Evolutionary conservation across 2,113 vertebrate species (phyloP).

Genomic region (Mirounga angustirostris): DNA sequence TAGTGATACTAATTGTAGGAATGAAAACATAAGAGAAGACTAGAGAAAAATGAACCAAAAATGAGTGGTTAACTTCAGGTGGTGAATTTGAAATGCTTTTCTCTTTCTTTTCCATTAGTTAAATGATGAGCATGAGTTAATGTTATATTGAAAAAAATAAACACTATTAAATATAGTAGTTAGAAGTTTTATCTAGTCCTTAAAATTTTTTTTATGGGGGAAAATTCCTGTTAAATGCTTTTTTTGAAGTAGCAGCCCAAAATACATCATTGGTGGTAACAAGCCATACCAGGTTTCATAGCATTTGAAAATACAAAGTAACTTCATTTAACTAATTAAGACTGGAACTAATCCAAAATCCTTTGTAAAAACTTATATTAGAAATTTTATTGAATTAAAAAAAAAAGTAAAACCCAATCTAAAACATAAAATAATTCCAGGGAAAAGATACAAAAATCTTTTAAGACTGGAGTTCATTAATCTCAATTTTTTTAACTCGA

Average conservation of each 20-base stretch:
- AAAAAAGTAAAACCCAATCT: background rate
- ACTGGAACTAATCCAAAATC: background rate
- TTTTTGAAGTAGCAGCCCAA: background rate
- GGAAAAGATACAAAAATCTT: background rate
- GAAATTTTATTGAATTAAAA: background rate
- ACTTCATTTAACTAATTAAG: background rate
- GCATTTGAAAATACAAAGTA: background rate
- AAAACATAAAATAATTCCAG: constrained; percentile 42
- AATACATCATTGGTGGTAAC: background rate
- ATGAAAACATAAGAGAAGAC: background rate
- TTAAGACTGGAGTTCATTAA: background rate
- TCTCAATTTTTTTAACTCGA: background rate
- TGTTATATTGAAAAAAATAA: background rate
- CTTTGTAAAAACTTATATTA: constrained; percentile 31
- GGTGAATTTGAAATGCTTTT: constrained; percentile 12
- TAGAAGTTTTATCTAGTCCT: background rate
- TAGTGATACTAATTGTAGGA: background rate
- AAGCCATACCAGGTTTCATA: background rate
- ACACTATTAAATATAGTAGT: background rate
- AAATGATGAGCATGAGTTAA: background rate
- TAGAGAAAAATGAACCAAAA: constrained; percentile 22
- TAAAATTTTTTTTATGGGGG: background rate
- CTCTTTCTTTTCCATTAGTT: constrained; percentile 25
- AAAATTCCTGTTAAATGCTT: background rate
- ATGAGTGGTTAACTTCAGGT: background rate